phyloP scores from a whole-genome alignment of 2,797 vertebrate species.

The Eulemur mongoz region DNA sequence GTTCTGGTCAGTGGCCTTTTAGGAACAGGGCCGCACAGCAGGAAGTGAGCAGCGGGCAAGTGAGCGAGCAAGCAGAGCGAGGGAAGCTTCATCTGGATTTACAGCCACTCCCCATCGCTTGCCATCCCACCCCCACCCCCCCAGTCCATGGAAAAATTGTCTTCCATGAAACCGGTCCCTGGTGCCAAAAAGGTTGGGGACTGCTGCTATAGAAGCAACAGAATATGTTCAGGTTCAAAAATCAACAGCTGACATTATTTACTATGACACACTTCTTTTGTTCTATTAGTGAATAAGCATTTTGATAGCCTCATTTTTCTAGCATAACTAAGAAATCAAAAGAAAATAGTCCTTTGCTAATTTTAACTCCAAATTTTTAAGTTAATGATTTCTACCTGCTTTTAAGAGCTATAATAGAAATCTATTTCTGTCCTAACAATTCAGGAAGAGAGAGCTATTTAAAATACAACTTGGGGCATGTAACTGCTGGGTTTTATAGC shows the following conservation, averaged over 20 bases:
- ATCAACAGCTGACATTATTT: neutral
- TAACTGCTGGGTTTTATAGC: neutral
- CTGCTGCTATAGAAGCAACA: neutral
- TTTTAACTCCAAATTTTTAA: conserved; percentile 31
- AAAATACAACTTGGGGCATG: neutral
- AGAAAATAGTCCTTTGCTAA: neutral
- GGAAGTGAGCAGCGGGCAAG: no score
- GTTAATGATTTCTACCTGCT: neutral
- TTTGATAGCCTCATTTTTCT: conserved; percentile 39
- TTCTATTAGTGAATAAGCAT: neutral
- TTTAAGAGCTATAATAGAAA: neutral
- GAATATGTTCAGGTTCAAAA: neutral
- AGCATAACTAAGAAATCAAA: neutral
- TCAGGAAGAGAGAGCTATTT: neutral
- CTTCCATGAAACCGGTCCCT: no score
- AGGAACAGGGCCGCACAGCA: no score
- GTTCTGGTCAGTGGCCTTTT: no score
- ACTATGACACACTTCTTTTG: neutral
- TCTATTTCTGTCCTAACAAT: neutral
- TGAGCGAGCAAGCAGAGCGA: no score
- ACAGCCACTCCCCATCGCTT: no score
- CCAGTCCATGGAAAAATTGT: no score
- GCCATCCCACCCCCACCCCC: no score
- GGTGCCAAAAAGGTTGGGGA: no score
- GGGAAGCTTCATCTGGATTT: no score